These are phyloP conservation scores for Molorchus minor DNA, from an alignment of 2,888 invertebrate genomes.

Conservation along the genomic window DNA sequence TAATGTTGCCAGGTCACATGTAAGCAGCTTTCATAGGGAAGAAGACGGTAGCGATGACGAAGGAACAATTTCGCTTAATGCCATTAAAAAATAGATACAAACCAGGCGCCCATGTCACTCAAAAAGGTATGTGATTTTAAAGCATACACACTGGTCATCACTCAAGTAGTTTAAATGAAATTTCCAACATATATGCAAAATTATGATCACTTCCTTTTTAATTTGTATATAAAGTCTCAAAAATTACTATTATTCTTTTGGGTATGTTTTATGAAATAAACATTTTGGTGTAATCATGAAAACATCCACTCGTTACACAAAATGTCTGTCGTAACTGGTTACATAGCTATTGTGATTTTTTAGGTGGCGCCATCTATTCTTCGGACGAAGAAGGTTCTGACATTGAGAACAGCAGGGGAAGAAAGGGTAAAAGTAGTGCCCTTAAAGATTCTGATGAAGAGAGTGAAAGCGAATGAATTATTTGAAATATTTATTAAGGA, in stretches of 20 bases:
- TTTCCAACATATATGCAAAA: too few species aligned
- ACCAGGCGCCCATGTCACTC: slow-evolving; percentile 64
- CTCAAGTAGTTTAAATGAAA: too few species aligned
- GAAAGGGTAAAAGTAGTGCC: slow-evolving; percentile 76
- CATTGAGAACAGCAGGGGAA: slow-evolving; percentile 77
- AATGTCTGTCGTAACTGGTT: too few species aligned
- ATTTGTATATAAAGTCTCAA: too few species aligned
- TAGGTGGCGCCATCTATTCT: slow-evolving; percentile 78
- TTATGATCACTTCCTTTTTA: too few species aligned
- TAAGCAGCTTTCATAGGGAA: slow-evolving; percentile 65
- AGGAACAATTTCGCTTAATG: slow-evolving; percentile 89
- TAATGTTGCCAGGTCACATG: slow-evolving; percentile 56
- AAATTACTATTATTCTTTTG: too few species aligned
- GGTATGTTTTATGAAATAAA: too few species aligned
- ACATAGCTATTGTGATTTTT: too few species aligned
- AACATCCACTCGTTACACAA: too few species aligned
- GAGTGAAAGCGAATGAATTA: slow-evolving; percentile 53
- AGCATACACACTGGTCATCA: too few species aligned
- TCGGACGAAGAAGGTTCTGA: slow-evolving; percentile 89
- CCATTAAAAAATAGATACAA: slow-evolving; percentile 96
- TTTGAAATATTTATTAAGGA: background rate
- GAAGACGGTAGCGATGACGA: slow-evolving; percentile 95
- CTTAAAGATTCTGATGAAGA: slow-evolving; percentile 79
- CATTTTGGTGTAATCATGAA: too few species aligned
- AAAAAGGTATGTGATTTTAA: slow-evolving; percentile 65